Evolutionary conservation across 2,888 invertebrate species (phyloP).

Genomic region (Volucella zonaria): DNA sequence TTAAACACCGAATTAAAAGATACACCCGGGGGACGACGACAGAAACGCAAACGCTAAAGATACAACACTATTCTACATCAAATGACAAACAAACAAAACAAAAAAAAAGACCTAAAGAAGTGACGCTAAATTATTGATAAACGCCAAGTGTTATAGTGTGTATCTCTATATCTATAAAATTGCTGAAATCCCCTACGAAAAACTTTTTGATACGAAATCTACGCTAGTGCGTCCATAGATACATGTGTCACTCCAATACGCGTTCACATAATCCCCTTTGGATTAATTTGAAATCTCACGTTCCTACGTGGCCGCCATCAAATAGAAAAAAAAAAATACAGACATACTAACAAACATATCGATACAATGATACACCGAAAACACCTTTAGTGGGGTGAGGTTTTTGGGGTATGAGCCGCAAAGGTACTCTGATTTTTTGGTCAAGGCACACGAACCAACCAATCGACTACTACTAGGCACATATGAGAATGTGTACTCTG

Average conservation of each 20-base stretch:
- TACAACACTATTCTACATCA: not conserved
- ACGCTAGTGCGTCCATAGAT: constrained; percentile 33
- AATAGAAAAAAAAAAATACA: constrained; percentile 28
- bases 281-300: constrained; percentile 70
- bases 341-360: too few species aligned
- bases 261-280: constrained; percentile 68
- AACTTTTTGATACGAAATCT: constrained; percentile 52
- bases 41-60: constrained; percentile 18
- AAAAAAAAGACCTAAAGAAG: constrained; percentile 2
- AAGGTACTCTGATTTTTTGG: constrained; percentile 13
- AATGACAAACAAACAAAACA: constrained; percentile 9
- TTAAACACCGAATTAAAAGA: constrained; percentile 65
- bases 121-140: constrained; percentile 57
- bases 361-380: too few species aligned
- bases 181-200: constrained; percentile 52
- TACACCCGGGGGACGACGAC: constrained; percentile 28
- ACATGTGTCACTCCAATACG: constrained; percentile 66
- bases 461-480: too few species aligned
- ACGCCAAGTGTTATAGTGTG: not conserved
- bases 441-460: not conserved
- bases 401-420: constrained; percentile 21
- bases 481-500: not conserved
- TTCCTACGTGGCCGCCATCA: constrained; percentile 66
- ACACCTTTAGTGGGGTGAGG: too few species aligned
- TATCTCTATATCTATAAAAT: constrained; percentile 51